phyloP scores from a whole-genome alignment of 2,113 vertebrate genomes.

The Regulus satrapa region DNA sequence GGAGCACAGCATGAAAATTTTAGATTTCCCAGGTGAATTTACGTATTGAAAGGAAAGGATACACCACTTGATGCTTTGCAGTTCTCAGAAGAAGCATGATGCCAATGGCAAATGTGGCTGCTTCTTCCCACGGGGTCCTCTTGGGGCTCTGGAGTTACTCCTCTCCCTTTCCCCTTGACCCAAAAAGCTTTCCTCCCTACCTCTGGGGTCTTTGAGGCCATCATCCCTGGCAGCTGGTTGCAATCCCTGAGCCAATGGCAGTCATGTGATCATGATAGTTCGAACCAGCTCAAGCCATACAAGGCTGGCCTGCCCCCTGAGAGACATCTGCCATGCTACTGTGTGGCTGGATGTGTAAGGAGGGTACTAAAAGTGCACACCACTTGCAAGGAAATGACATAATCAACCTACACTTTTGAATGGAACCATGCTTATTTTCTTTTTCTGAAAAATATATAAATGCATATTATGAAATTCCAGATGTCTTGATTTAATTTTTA shows the following conservation, averaged over 20 bases:
- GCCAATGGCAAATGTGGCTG: background rate
- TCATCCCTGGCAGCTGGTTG: background rate
- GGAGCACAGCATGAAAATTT: background rate
- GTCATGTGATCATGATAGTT: background rate
- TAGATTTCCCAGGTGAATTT: background rate
- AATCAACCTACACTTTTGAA: background rate
- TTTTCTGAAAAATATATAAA: background rate
- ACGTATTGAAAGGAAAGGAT: background rate
- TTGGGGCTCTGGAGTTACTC: background rate
- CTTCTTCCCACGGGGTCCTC: rapidly evolving
- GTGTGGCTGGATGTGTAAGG: rapidly evolving
- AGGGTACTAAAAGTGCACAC: background rate
- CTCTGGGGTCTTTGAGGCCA: background rate
- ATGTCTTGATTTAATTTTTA: background rate
- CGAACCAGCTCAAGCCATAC: background rate
- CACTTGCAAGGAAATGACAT: background rate
- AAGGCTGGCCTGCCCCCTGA: rapidly evolving
- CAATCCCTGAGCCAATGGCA: rapidly evolving
- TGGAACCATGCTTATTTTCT: background rate
- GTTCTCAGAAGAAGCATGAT: background rate
- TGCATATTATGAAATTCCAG: background rate
- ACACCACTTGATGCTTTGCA: background rate
- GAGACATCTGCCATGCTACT: background rate
- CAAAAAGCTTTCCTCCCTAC: background rate
- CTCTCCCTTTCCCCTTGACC: background rate